Conservation (phyloP, 2,113 vertebrate genomes). For the Leucosticte australis region DNA sequence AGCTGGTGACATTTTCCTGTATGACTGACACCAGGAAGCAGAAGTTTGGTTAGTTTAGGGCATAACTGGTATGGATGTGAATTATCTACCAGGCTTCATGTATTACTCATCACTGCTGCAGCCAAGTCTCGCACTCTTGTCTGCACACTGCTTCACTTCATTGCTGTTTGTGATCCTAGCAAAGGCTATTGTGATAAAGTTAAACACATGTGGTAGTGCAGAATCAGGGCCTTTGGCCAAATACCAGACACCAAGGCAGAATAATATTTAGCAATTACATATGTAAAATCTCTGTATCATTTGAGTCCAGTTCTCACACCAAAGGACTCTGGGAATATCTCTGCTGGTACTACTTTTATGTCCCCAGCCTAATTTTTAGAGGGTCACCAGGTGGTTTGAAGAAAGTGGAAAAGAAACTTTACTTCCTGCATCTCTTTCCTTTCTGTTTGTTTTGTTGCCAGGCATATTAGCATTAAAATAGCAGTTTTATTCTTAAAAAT, state of each 20-base stretch:
- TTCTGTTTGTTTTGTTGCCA: constrained; percentile 1
- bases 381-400: not conserved
- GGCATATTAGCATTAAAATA: not conserved
- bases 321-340: not conserved
- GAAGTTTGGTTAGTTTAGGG: not conserved
- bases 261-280: not conserved
- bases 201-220: not conserved
- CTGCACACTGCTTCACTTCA: not conserved
- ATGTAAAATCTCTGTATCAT: not conserved
- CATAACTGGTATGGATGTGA: not conserved
- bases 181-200: not conserved
- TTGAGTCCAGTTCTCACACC: not conserved
- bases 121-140: too few species aligned
- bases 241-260: not conserved
- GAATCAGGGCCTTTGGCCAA: not conserved
- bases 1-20: not conserved
- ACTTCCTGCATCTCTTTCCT: not conserved
- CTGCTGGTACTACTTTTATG: not conserved
- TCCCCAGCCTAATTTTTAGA: not conserved
- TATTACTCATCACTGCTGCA: not conserved
- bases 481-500: not conserved
- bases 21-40: not conserved
- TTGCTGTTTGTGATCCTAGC: accelerated
- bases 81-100: not conserved
- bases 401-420: not conserved